A percentile compares a stretch with the other conserved stretches of the same genome.
Conservation (phyloP, 2,113 vertebrate genomes). For the Corythornis cristatus region DNA sequence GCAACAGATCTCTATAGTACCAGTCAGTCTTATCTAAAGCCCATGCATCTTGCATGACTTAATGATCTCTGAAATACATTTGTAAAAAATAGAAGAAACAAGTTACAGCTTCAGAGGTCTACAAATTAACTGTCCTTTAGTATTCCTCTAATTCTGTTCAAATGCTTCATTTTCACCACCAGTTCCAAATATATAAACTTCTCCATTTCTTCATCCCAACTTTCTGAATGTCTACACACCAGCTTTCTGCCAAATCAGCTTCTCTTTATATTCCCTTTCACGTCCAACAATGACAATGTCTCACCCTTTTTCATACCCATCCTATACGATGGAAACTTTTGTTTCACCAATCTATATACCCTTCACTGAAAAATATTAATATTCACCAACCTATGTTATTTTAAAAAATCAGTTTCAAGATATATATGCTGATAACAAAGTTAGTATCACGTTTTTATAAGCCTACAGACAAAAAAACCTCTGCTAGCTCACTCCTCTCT, state of each 20-base stretch:
- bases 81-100: background rate
- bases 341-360: background rate
- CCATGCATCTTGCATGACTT: background rate
- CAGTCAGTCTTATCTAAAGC: background rate
- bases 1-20: background rate
- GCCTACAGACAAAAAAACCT: background rate
- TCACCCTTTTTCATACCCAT: background rate
- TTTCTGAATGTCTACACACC: background rate
- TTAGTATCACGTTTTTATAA: background rate
- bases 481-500: background rate
- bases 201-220: background rate
- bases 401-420: background rate
- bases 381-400: background rate
- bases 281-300: fast-evolving
- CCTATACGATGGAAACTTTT: fast-evolving
- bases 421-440: background rate
- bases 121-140: background rate
- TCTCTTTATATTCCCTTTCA: background rate
- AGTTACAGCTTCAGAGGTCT: background rate
- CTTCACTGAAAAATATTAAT: background rate
- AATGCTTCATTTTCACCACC: background rate
- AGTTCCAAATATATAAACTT: background rate
- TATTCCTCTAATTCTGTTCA: background rate
- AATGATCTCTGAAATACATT: background rate
- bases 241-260: background rate